Base-by-base conservation (phyloP, 2,797 vertebrate species). In the Adrianichthys oophorus region DNA sequence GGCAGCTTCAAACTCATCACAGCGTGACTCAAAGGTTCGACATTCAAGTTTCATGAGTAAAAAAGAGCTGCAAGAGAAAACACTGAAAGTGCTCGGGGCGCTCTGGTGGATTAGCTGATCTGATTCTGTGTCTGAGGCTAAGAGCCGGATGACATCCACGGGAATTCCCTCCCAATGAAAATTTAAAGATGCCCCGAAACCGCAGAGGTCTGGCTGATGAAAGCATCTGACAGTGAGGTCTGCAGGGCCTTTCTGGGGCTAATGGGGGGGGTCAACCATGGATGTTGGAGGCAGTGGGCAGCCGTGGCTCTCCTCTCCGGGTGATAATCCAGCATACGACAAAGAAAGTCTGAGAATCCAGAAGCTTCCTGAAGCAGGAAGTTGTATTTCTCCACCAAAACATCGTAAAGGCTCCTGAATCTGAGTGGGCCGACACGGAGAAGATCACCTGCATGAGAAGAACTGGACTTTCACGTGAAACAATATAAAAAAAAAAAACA, bases 321-420 rank as follows among this genome's bases (percentile, higher is more conserved):
- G 4, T 84, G 66, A 73, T 91, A 94, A 18, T 89, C 89, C 64
- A 96, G 78, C 86, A 95, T 93, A 7, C 56, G 69, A 41, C 90
- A 84, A 10, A 96, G 88, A 71, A 96, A 94, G 68, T 88, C 56
- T 42, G 92, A 54, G 67, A 95, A 92, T 6, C 76, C 56, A 8
- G 88, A 57, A 0, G 87, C 91, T 1, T 92, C 87, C 7, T 79
- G 80, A 41, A 87, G 65, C 4, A 70, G 68, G 84, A 94, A 92
- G 62, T 89, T 76, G 70, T 95, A 94, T 59, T 92, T 92, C 72
- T 93, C 93, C 8, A 87, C 78, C 66, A 96, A 86, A 44, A 92
- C 62, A 45, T 90, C 84, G 13, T 85, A 92, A 8, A 95, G 87
- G 14, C 89, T 88, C 67, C 92, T 92, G 18, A 88, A 81, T 46